A percentile compares a stretch with the other conserved stretches of the same genome.
Conservation (phyloP, 2,888 invertebrate species). For the Rhimphoctona megacephalus region DNA sequence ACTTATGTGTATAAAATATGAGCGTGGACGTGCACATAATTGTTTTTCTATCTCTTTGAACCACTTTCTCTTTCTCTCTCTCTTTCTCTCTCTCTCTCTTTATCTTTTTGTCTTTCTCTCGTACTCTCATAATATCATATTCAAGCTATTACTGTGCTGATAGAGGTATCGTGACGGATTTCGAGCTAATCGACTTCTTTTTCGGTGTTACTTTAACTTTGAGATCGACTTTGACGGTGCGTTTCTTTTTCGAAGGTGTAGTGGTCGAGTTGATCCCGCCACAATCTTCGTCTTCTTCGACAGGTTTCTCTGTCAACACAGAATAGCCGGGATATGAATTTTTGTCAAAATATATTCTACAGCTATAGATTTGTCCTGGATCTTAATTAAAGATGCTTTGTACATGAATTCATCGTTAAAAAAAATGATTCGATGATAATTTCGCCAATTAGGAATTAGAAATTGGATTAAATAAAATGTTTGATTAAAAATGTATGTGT, state of each 20-base stretch:
- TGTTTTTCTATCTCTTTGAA: constrained; percentile 19
- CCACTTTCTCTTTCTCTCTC: constrained; percentile 4
- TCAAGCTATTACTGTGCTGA: constrained; percentile 80
- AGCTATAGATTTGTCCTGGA: background rate
- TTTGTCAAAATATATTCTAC: background rate
- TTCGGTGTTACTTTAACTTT: constrained; percentile 83
- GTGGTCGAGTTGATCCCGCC: constrained; percentile 72
- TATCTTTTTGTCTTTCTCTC: constrained; percentile 47
- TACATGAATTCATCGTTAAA: background rate
- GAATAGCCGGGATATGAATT: constrained; percentile 74
- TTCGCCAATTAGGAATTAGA: background rate
- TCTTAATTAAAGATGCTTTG: background rate
- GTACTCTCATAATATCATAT: constrained; percentile 73
- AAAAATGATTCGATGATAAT: constrained; percentile 6
- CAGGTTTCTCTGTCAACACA: constrained; percentile 83
- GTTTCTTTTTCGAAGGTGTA: constrained; percentile 82
- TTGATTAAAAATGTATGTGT: background rate
- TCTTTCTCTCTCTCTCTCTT: background rate
- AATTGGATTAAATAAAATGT: background rate
- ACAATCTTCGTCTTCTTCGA: constrained; percentile 75
- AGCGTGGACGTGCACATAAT: constrained; percentile 40
- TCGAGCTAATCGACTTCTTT: constrained; percentile 80
- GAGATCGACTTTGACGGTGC: constrained; percentile 83
- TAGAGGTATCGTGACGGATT: constrained; percentile 80
- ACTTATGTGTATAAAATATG: constrained; percentile 52